These are phyloP conservation scores for Clarias macrocephalus DNA, from an alignment of 2,113 vertebrate genomes.

Conservation along the genomic window DNA sequence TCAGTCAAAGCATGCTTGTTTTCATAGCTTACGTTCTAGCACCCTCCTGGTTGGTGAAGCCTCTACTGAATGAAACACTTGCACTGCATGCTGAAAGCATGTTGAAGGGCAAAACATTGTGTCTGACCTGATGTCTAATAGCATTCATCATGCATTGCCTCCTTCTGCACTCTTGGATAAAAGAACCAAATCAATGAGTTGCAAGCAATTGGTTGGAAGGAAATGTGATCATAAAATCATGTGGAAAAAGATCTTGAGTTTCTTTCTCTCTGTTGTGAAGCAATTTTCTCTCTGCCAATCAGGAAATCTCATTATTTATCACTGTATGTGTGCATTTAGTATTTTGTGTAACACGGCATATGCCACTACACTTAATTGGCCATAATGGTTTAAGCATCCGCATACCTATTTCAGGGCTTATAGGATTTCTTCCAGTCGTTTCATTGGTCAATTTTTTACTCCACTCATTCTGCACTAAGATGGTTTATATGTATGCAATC, in stretches of 20 bases:
- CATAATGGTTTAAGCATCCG: conserved; percentile 17
- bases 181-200: conserved; percentile 5
- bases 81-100: conserved; percentile 1
- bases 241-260: neutral
- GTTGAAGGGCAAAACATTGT: conserved; percentile 19
- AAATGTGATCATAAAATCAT: conserved; percentile 9
- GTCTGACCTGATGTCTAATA: conserved; percentile 31
- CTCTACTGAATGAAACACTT: conserved; percentile 30
- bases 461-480: neutral
- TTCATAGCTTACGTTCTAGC: conserved; percentile 19
- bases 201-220: neutral
- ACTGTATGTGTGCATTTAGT: neutral
- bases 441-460: neutral
- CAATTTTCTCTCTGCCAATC: neutral
- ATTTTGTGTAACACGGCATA: neutral
- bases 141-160: neutral
- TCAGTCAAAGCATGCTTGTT: conserved; percentile 26
- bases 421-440: neutral
- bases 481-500: neutral
- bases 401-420: neutral
- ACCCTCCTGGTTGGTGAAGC: conserved; percentile 5
- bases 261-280: conserved; percentile 4
- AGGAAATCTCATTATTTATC: conserved; percentile 5
- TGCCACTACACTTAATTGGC: conserved; percentile 17
- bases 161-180: conserved; percentile 8